Evolutionary conservation across 2,113 vertebrate species (phyloP).

Genomic region (Ariopsis seemanni): DNA sequence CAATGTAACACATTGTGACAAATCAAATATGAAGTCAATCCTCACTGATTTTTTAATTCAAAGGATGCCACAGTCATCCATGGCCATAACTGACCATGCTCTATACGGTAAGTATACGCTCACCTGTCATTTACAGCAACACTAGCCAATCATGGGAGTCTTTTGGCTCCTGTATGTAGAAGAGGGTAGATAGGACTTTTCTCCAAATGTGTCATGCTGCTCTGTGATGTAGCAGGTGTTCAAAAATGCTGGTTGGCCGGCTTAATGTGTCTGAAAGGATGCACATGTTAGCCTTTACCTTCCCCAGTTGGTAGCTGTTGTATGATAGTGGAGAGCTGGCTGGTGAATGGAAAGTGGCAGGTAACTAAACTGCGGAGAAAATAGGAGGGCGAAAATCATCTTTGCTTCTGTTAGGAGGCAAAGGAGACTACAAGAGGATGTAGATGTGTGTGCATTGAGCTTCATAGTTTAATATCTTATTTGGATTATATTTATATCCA

Average conservation of each 20-base stretch:
- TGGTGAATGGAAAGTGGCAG: neutral
- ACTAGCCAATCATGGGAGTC: neutral
- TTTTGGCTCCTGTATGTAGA: neutral
- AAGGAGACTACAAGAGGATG: neutral
- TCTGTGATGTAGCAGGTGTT: neutral
- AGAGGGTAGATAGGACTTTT: neutral
- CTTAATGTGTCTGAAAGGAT: neutral
- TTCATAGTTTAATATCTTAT: neutral
- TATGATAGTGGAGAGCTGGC: neutral
- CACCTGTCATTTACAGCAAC: neutral
- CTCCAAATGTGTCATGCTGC: neutral
- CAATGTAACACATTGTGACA: neutral
- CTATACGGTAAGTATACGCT: neutral
- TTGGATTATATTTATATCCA: neutral
- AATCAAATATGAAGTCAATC: neutral
- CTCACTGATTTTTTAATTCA: neutral
- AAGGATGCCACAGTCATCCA: neutral
- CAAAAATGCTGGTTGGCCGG: neutral
- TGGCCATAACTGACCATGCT: neutral
- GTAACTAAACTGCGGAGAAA: neutral
- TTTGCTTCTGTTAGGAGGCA: neutral
- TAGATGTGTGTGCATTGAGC: neutral
- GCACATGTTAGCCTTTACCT: neutral
- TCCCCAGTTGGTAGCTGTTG: neutral
- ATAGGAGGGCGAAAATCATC: neutral